Percentiles rank a stretch among this genome's conserved stretches.
Evolutionary conservation across 2,113 vertebrate genomes (phyloP).

Genomic region (Lutjanus erythropterus): DNA sequence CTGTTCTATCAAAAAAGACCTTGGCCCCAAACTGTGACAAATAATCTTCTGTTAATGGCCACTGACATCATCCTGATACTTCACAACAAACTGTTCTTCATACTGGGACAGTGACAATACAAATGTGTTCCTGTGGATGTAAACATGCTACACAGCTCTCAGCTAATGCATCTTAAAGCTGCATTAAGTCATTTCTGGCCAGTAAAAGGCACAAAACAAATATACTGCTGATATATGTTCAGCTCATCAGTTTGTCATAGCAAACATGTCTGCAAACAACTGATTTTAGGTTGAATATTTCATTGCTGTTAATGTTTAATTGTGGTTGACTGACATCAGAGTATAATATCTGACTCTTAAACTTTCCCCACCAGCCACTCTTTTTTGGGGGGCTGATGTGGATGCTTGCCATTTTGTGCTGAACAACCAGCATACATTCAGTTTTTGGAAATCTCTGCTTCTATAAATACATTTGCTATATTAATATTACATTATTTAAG

Average conservation of each 20-base stretch:
- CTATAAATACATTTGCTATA: not conserved
- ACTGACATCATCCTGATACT: conserved; percentile 53
- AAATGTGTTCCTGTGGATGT: conserved; percentile 6
- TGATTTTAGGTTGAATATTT: not conserved
- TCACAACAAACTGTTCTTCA: conserved; percentile 41
- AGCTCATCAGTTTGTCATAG: not conserved
- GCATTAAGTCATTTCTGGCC: not conserved
- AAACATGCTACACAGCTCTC: not conserved
- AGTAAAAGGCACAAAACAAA: too few relatives aligned
- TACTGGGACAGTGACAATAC: not conserved
- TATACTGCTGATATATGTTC: not conserved
- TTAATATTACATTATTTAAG: not conserved
- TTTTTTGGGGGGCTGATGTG: too few relatives aligned
- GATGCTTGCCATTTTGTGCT: too few relatives aligned
- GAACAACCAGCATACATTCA: not conserved
- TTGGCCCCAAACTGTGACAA: conserved; percentile 34
- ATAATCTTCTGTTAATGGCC: conserved; percentile 31
- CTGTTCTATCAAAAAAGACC: conserved; percentile 23
- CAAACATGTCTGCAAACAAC: not conserved
- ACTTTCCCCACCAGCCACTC: too few relatives aligned
- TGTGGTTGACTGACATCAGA: too few relatives aligned
- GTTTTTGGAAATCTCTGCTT: not conserved
- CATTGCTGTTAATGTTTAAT: not conserved
- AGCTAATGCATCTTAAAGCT: not conserved
- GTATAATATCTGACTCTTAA: too few relatives aligned